A percentile compares a stretch with the other conserved stretches of the same genome.
Evolutionary conservation across 2,797 vertebrate species (phyloP).

Genomic region (Percopsis omiscomaycus): DNA sequence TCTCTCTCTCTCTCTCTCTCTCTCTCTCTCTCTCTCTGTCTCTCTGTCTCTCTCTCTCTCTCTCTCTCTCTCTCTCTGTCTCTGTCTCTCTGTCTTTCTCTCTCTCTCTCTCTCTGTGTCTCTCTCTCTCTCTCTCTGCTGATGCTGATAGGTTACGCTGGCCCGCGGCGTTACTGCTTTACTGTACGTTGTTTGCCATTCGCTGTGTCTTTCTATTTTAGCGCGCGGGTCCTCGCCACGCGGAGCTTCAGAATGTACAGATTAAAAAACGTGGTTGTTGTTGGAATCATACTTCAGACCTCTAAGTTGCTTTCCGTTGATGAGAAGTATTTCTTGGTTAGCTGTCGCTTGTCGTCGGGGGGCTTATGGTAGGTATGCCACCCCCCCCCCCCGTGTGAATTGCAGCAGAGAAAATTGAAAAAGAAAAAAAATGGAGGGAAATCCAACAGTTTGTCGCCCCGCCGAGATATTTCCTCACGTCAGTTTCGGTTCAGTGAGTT

Average conservation of each 20-base stretch:
- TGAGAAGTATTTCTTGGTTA: conserved; percentile 19
- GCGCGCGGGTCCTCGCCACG: too few species aligned
- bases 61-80: too few species aligned
- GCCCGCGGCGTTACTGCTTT: conserved; percentile 39
- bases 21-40: too few species aligned
- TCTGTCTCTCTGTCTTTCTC: conserved; percentile 51
- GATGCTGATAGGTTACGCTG: too few species aligned
- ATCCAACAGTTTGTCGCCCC: conserved; percentile 7
- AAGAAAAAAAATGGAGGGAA: conserved; percentile 18
- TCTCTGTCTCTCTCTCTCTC: too few species aligned
- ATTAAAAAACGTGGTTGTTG: conserved; percentile 52
- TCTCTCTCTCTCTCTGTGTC: conserved; percentile 48
- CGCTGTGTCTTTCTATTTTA: conserved; percentile 42
- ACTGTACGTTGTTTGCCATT: conserved; percentile 60
- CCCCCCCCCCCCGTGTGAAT: neutral
- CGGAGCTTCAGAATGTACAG: conserved; percentile 68
- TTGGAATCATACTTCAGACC: conserved; percentile 44
- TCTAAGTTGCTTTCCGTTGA: conserved; percentile 19
- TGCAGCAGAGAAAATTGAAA: neutral
- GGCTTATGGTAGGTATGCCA: conserved; percentile 1
- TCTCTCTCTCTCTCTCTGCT: conserved; percentile 51
- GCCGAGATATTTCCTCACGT: conserved; percentile 24
- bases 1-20: too few species aligned
- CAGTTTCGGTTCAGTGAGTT: conserved; percentile 39
- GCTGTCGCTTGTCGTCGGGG: conserved; percentile 1